Base-by-base conservation (phyloP, 2,797 vertebrate genomes). In the Myripristis jacobus region DNA sequence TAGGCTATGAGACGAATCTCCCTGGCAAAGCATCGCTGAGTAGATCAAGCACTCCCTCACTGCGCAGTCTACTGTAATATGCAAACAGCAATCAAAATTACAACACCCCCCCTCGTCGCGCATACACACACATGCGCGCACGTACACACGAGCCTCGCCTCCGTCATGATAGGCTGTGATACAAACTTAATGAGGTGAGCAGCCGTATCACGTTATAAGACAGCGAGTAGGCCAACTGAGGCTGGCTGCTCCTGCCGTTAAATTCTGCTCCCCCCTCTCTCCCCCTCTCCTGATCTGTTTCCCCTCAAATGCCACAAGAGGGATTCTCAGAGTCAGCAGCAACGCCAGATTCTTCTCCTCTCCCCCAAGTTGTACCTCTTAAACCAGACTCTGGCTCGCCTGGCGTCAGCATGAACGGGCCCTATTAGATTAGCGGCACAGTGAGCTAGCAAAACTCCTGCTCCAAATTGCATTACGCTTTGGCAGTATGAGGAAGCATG, bases 141-240 rank as follows among this genome's bases (percentile, higher is more conserved):
- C 76, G 55, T 48, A 27, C 75, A 43, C 71, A 74, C 70, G 15
- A 50, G 36, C 51, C 51, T 54, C 50, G 53, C 27, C 27, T 38
- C 2, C 53, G 55, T 72, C 61, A 61, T 62, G 63, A 86, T 69
- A 51, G 15, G 72, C 68, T 59, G 60, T 50, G 7, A 72, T 71
- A 54, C 57, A 27, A 72, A 85, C 79, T 54, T 81, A 78, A 79
- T 83, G 87, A 88, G 69, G 78, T 75, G 18, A 64, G 70, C 72
- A 85, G 83, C 58, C 68, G 65, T 79, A 70, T 81, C 66, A 73
- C 75, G 85, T 80, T 77, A 71, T 73, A 66, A 80, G 72, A 79
- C 63, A 56, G 56, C 1, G 47, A 63, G 43, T 2, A 51, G 78
- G 70, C 73, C 77, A 81, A 70, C 70, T 72, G 54, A 81, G 66